These are phyloP conservation scores for Hyles euphorbiae DNA, from an alignment of 1,140 invertebrate species.

Conservation along the genomic window DNA sequence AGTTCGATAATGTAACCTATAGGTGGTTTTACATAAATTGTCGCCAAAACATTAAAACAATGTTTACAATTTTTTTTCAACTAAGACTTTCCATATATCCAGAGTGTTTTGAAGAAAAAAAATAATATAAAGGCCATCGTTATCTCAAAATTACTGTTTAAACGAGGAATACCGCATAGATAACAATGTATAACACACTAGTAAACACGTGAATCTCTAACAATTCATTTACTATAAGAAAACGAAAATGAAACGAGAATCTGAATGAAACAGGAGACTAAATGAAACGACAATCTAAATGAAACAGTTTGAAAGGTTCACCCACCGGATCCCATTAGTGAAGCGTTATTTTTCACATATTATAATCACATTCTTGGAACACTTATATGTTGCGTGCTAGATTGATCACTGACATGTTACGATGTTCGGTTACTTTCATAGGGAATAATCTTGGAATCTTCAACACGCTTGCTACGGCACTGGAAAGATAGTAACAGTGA, in stretches of 20 bases:
- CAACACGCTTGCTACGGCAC: slow-evolving; percentile 11
- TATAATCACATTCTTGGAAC: slow-evolving; percentile 1
- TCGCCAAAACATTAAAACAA: too few species aligned
- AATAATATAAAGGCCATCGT: background rate
- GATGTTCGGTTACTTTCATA: background rate
- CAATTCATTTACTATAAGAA: too few species aligned
- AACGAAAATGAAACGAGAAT: too few species aligned
- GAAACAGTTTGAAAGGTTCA: background rate
- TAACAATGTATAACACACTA: too few species aligned
- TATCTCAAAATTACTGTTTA: background rate
- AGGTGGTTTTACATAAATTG: too few species aligned
- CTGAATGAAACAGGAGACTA: too few species aligned
- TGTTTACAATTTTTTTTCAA: too few species aligned
- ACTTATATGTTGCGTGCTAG: background rate
- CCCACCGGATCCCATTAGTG: slow-evolving; percentile 22
- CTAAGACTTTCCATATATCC: too few species aligned
- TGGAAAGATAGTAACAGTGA: slow-evolving; percentile 22
- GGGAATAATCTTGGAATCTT: background rate
- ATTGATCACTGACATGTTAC: slow-evolving; percentile 3
- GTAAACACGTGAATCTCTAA: too few species aligned
- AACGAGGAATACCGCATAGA: background rate
- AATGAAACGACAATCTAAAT: background rate
- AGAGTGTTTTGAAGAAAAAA: background rate
- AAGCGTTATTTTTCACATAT: slow-evolving; percentile 14
- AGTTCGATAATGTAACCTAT: too few species aligned